These are phyloP conservation scores for Misgurnus mizolepis DNA, from an alignment of 2,113 vertebrate species.

Conservation along the genomic window DNA sequence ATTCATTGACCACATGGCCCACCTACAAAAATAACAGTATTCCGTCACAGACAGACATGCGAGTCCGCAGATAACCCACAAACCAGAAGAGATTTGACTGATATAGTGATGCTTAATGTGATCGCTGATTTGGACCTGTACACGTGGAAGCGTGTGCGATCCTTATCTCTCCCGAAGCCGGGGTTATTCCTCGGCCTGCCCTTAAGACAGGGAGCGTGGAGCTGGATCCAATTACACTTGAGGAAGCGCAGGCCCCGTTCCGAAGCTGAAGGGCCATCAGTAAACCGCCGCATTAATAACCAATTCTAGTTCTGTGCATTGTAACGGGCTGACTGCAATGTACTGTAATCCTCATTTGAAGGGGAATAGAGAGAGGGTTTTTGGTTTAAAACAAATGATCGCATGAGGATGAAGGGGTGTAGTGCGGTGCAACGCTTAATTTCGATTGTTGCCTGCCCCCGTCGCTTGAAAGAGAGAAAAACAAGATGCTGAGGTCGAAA, in stretches of 20 bases:
- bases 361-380: constrained; percentile 46
- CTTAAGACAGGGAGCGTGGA: constrained; percentile 58
- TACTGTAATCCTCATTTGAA: constrained; percentile 82
- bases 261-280: constrained; percentile 85
- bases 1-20: constrained; percentile 29
- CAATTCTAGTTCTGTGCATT: constrained; percentile 83
- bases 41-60: not conserved
- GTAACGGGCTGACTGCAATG: constrained; percentile 89
- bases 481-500: constrained; percentile 81
- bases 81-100: constrained; percentile 25
- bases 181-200: constrained; percentile 53
- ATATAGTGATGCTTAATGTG: constrained; percentile 47
- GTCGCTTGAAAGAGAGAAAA: constrained; percentile 82
- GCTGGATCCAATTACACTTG: constrained; percentile 88
- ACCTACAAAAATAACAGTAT: not conserved
- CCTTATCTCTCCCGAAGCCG: constrained; percentile 48
- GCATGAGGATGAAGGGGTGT: not conserved
- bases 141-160: constrained; percentile 39
- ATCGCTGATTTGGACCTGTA: constrained; percentile 47
- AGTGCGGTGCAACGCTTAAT: constrained; percentile 53
- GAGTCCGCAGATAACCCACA: constrained; percentile 23
- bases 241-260: constrained; percentile 78
- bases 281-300: constrained; percentile 87
- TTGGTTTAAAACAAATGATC: constrained; percentile 61
- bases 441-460: constrained; percentile 82